Evolutionary conservation across 2,113 vertebrate genomes (phyloP), one percentile per base, ranked within the genome.

Genomic region (Chamaea fasciata): DNA sequence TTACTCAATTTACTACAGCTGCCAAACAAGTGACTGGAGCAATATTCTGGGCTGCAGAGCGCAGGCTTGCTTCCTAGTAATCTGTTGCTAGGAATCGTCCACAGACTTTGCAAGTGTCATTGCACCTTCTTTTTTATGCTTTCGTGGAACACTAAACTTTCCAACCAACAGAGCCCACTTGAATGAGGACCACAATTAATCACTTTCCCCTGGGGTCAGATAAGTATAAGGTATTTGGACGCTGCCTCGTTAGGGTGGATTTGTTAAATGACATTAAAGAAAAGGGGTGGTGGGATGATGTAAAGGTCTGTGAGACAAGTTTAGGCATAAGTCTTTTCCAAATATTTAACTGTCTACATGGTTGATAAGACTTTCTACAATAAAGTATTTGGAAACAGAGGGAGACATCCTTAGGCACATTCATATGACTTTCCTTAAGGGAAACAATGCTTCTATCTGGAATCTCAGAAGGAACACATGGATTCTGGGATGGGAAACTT

Each of bases 1-100:
- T 90, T 93, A 90, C 75, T 93, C 64, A 63, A 46, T 94, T 93
- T 95, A 78, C 71, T 86, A 70, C 46, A 80, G 57, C 50, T 92
- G 82, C 68, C 80, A 86, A 94, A 80, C 41, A 86, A 93, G 65
- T 88, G 63, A 83, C 71, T 86, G 52, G 47, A 90, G 55, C 33
- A 88, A 35, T 83, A 88, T 65, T 84, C 39, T 53, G 71, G 67
- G 39, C 59, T 78, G 30, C 47, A 41, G 24, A 75, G 14, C 35
- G 13, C 23, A 59, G 64, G 37, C 71, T 93, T 64, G 9, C 44
- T 78, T 50, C 55, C 20, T 74, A 23, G 12, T 83, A 27, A 53
- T 68, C 35, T 67, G 5, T 41, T 65, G 19, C 39, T 59, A 83
- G 47, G 37, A 64, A 73, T 44, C 68, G 21, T 60, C 15, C n/a